A percentile compares a stretch with the other conserved stretches of the same genome.
phyloP scores from a whole-genome alignment of 2,888 invertebrate genomes.

The Euproctis similis region DNA sequence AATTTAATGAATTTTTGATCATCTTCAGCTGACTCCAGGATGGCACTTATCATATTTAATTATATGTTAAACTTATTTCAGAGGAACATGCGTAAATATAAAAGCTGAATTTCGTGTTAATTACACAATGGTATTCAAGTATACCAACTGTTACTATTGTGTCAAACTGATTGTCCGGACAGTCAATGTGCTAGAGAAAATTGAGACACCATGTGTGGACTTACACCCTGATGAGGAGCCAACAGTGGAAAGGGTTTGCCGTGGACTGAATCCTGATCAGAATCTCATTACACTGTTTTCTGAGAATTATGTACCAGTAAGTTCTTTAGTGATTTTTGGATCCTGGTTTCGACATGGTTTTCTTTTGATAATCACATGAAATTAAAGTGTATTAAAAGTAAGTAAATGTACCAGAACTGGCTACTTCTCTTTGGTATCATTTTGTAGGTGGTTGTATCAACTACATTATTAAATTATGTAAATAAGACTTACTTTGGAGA shows the following conservation, averaged over 20 bases:
- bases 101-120: slow-evolving; percentile 85
- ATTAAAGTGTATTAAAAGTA: too few species aligned
- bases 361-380: too few species aligned
- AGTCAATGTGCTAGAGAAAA: slow-evolving; percentile 91
- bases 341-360: too few species aligned
- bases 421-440: too few species aligned
- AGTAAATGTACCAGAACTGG: too few species aligned
- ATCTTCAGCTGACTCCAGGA: too few species aligned
- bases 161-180: slow-evolving; percentile 90
- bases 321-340: too few species aligned
- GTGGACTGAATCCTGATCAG: slow-evolving; percentile 83
- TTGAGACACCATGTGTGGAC: slow-evolving; percentile 89
- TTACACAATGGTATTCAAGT: slow-evolving; percentile 88
- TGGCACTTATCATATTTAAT: too few species aligned
- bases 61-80: slow-evolving; percentile 17
- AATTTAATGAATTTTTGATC: too few species aligned
- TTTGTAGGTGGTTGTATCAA: too few species aligned
- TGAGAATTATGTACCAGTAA: slow-evolving; percentile 88
- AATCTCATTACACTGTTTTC: slow-evolving; percentile 90
- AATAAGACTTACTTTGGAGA: too few species aligned
- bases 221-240: slow-evolving; percentile 79
- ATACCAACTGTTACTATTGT: slow-evolving; percentile 86
- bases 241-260: slow-evolving; percentile 85
- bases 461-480: too few species aligned
- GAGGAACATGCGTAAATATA: slow-evolving; percentile 84